phyloP scores from a whole-genome alignment of 2,113 vertebrate genomes.

The Pterocles burchelli region DNA sequence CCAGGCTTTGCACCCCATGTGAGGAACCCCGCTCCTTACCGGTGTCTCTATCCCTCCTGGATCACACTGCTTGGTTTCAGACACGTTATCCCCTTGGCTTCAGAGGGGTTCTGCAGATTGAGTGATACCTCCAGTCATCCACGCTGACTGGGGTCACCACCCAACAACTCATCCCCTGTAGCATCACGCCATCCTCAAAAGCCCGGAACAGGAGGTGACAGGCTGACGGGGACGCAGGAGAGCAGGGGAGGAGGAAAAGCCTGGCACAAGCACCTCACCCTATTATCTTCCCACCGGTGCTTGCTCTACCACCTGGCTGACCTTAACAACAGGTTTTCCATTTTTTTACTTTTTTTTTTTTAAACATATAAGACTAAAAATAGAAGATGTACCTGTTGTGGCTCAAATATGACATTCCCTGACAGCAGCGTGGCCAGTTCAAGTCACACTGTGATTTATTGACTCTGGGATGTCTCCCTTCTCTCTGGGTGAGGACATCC shows the following conservation, averaged over 20 bases:
- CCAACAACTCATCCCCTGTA: not conserved
- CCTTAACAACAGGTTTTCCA: not conserved
- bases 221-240: not conserved
- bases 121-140: not conserved
- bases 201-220: not conserved
- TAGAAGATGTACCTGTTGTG: accelerated
- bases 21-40: not conserved
- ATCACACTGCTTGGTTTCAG: not conserved
- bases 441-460: not conserved
- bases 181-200: not conserved
- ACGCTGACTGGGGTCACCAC: not conserved
- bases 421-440: not conserved
- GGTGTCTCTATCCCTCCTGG: accelerated
- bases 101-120: not conserved
- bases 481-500: not conserved
- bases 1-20: accelerated
- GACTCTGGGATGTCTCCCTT: not conserved
- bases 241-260: not conserved
- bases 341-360: not conserved
- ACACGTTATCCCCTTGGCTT: not conserved
- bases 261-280: not conserved
- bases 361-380: not conserved
- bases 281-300: not conserved
- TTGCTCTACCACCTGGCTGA: not conserved
- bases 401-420: not conserved